A percentile compares a stretch with the other conserved stretches of the same genome.
These are phyloP conservation scores for Sebastes itinus DNA, from an alignment of 2,797 vertebrate genomes.

Conservation along the genomic window DNA sequence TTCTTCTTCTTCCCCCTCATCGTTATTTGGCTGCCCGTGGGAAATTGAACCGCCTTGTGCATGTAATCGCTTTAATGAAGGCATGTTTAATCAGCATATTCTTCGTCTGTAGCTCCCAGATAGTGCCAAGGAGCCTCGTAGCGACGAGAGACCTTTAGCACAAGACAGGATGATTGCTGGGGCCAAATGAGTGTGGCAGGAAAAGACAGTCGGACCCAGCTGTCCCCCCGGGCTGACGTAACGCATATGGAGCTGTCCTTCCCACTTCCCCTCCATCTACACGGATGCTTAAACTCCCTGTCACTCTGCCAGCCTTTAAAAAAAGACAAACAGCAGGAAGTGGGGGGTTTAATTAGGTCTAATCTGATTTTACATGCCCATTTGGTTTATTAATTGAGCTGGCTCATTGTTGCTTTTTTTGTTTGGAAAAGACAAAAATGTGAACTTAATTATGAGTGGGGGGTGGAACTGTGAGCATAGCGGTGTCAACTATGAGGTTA, in stretches of 20 bases:
- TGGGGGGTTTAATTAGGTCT: slow-evolving; percentile 64
- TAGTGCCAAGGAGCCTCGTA: slow-evolving; percentile 80
- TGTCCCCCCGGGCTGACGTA: slow-evolving; percentile 72
- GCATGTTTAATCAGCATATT: slow-evolving; percentile 77
- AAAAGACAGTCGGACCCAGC: slow-evolving; percentile 75
- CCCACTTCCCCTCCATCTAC: slow-evolving; percentile 70
- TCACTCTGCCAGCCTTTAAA: slow-evolving; percentile 58
- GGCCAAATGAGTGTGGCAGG: slow-evolving; percentile 82
- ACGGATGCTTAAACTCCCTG: slow-evolving; percentile 67
- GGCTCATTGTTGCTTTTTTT: slow-evolving; percentile 36
- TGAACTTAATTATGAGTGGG: slow-evolving; percentile 3
- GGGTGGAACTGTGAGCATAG: neutral
- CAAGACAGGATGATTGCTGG: slow-evolving; percentile 78
- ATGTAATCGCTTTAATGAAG: slow-evolving; percentile 86
- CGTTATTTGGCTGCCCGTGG: slow-evolving; percentile 76
- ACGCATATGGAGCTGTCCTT: slow-evolving; percentile 79
- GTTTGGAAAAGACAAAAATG: slow-evolving; percentile 33
- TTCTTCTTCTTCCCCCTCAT: slow-evolving; percentile 37
- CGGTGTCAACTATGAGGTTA: neutral
- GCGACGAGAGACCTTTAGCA: slow-evolving; percentile 84
- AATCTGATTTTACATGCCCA: slow-evolving; percentile 68
- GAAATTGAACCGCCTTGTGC: slow-evolving; percentile 70
- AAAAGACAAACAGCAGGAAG: slow-evolving; percentile 50
- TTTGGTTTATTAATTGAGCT: slow-evolving; percentile 70
- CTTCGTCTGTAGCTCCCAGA: slow-evolving; percentile 75